Conservation (phyloP, 2,113 vertebrate species). For the Pithys albifrons region DNA sequence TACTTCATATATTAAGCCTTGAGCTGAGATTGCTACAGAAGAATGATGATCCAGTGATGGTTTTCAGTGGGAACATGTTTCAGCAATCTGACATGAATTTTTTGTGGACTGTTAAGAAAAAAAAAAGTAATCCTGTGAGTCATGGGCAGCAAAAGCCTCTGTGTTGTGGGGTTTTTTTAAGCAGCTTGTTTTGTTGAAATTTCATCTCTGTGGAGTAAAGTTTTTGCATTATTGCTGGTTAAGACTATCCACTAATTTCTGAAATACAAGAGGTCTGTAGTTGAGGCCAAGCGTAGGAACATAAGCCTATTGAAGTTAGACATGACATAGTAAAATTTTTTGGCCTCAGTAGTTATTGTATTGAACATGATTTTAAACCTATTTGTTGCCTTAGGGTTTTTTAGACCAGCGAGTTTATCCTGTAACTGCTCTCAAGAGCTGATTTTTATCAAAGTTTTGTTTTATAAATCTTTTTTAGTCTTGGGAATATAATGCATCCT, state of each 20-base stretch:
- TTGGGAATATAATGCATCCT: slow-evolving; percentile 10
- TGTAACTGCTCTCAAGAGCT: not conserved
- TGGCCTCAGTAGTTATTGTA: not conserved
- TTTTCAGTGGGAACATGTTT: not conserved
- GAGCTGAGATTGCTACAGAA: not conserved
- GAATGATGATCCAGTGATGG: not conserved
- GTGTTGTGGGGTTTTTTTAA: not conserved
- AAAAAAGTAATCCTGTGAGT: not conserved
- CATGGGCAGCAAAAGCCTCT: not conserved
- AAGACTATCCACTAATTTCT: not conserved
- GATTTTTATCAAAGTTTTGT: slow-evolving; percentile 60
- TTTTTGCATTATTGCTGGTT: not conserved
- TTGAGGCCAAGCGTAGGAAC: not conserved
- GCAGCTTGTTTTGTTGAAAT: not conserved
- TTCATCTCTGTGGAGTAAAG: not conserved
- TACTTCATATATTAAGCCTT: not conserved
- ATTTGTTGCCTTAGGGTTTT: not conserved
- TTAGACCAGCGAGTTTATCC: slow-evolving; percentile 10
- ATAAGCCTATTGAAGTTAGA: not conserved
- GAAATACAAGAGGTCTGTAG: not conserved
- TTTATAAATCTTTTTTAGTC: slow-evolving; percentile 35
- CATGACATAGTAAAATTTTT: not conserved
- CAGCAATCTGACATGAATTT: not conserved
- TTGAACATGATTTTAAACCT: not conserved
- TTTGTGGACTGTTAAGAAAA: not conserved